These are phyloP conservation scores for Malthinus flaveolus DNA, from an alignment of 2,888 invertebrate species.

Conservation along the genomic window DNA sequence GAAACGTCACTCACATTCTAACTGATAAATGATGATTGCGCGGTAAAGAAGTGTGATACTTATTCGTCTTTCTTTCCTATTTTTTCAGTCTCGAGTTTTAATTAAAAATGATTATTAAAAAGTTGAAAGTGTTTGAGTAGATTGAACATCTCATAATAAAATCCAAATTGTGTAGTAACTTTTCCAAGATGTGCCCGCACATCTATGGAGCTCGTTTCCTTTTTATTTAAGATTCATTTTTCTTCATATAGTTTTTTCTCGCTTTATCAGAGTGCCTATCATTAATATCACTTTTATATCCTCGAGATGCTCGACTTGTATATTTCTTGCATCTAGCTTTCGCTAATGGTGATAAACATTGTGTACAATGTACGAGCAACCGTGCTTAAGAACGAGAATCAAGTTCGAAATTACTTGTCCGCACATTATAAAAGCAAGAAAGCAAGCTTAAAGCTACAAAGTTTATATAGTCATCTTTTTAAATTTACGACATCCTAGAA, in stretches of 20 bases:
- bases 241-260: conserved; percentile 50
- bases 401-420: conserved; percentile 35
- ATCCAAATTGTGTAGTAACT: conserved; percentile 22
- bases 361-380: conserved; percentile 51
- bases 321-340: conserved; percentile 51
- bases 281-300: conserved; percentile 58
- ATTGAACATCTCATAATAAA: too few species aligned
- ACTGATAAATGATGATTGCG: too few species aligned
- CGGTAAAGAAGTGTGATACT: too few species aligned
- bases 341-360: conserved; percentile 57
- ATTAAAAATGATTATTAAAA: too few species aligned
- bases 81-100: too few species aligned
- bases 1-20: too few species aligned
- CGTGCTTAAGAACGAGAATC: conserved; percentile 40
- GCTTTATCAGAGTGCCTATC: conserved; percentile 52
- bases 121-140: too few species aligned
- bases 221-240: conserved; percentile 42
- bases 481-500: conserved; percentile 54
- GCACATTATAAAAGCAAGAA: conserved; percentile 37
- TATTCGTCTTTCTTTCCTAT: too few species aligned
- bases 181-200: conserved; percentile 19
- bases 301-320: conserved; percentile 54
- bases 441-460: conserved; percentile 48
- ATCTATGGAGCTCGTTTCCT: conserved; percentile 23
- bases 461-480: conserved; percentile 54